Evolutionary conservation across 2,888 invertebrate species (phyloP), one percentile per base, ranked within the genome.

Genomic region (Hemaris fuciformis): DNA sequence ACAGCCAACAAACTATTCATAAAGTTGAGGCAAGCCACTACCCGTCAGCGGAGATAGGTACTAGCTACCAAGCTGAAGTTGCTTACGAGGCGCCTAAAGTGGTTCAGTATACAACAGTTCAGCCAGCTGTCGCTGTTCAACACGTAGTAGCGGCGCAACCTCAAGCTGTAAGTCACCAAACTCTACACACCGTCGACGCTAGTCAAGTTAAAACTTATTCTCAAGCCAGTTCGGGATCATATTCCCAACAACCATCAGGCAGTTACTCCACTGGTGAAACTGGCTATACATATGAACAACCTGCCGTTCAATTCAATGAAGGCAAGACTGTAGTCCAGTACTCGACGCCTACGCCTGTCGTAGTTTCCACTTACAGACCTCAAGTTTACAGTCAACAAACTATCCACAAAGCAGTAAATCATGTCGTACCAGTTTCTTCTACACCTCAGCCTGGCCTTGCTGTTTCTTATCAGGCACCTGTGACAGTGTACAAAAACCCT

Each of bases 401-500:
- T 18, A 68, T 84, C 34, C 89, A 91, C 62, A 84, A 85, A 68
- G 66, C 81, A 13, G 80, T 86, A 62, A 80, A 85, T 58, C 74
- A 79, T 4, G 66, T 75, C 41, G 74, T 83, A 6, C 79, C 83
- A 38, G 76, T 88, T 34, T 84, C 86, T 38, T 83, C 89, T 6
- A 88, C 91, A 25, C 75, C 82, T 23, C 64, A 72, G 57, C 81
- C 91, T 53, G 69, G 38, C 22, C 48, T 48, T 31, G 46, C 46
- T n/a, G 48, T 60, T 13, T 60, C 60, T 18, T 60, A 60, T 20
- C 41, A 41, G 53, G 60, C 48, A 7, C 60, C 60, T 25, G 85
- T 88, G 1, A 81, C 89, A 15, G 65, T 84, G 15, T 89, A 91
- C 63, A 80, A 89, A 71, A 91, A 91, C 66, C 91, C 91, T 2